phyloP scores from a whole-genome alignment of 2,888 invertebrate species.

The Beris morrisii region DNA sequence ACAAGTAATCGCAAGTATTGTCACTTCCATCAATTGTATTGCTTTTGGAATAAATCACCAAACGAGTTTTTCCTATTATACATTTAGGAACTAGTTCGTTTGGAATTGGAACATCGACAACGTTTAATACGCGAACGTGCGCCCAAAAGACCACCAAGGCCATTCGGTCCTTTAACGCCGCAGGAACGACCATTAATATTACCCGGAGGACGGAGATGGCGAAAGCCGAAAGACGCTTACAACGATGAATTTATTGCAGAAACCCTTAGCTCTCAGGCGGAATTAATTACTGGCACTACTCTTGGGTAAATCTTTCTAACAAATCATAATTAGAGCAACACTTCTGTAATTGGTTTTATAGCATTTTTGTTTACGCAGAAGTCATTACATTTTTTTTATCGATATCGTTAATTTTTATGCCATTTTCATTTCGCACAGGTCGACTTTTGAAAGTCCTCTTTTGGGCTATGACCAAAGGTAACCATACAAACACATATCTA shows the following conservation, averaged over 20 bases:
- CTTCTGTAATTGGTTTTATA: slow-evolving; percentile 8
- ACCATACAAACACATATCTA: slow-evolving; percentile 12
- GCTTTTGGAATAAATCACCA: neutral
- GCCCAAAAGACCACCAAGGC: slow-evolving; percentile 56
- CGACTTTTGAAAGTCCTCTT: slow-evolving; percentile 53
- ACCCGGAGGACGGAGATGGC: slow-evolving; percentile 78
- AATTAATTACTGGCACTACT: slow-evolving; percentile 80
- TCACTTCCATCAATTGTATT: neutral
- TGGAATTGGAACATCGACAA: slow-evolving; percentile 56
- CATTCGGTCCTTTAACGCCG: slow-evolving; percentile 65
- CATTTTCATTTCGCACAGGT: slow-evolving; percentile 45
- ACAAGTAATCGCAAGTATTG: neutral
- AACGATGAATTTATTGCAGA: slow-evolving; percentile 87
- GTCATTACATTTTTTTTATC: slow-evolving; percentile 2
- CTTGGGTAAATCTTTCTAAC: slow-evolving; percentile 69
- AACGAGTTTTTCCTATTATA: neutral
- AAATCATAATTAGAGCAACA: slow-evolving; percentile 16
- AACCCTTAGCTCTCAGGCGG: slow-evolving; percentile 80
- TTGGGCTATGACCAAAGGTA: slow-evolving; percentile 56
- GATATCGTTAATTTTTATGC: slow-evolving; percentile 4
- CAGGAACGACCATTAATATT: slow-evolving; percentile 72
- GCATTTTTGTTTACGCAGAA: slow-evolving; percentile 1
- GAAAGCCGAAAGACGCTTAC: slow-evolving; percentile 82
- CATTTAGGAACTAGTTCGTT: slow-evolving; percentile 34
- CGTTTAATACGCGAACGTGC: slow-evolving; percentile 58